Base-by-base conservation (phyloP, 2,113 vertebrate genomes). In the Anarrhichthys ocellatus region DNA sequence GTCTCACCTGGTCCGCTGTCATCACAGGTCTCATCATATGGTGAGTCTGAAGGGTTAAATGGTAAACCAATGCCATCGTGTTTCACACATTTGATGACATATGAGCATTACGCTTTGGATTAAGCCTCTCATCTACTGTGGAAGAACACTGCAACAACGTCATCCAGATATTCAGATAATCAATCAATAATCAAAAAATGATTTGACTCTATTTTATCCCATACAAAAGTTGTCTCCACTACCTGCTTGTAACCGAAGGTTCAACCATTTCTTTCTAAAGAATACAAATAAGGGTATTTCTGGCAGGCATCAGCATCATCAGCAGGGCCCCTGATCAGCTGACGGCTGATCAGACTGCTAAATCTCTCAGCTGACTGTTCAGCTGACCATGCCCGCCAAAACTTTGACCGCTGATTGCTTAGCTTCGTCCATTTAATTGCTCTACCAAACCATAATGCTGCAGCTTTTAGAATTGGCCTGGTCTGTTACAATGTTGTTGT, bases 21-120 rank as follows among this genome's bases (percentile, higher is more conserved):
- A 88, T 95, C 14, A 95, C 97, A 0, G 97, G 97, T 46, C 96
- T 99, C 48, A 2, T 97, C 85, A 96, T 98, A 93, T 99, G 98
- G 98, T 99, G 90, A 97, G 95, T 94, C 11, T 40, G 5, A 54
- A 17, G 9, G 13, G 20, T 52, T 8, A n/a, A 1, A 44, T 3
- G 20, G 8, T 18, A 29, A 32, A 65, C 38, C 46, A 29, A 38
- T 17, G 6, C 2, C 9, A 6, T 15, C 46, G 22, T 32, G 46
- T 42, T 20, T 29, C 7, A 42, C 24, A 48, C 20, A 24, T 17
- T 22, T 13, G 7, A 64, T 29, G 17, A 32, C 50, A 44, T 11
- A 40, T 11, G 15, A 40, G 4, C 6, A 29, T 59, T n/a, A 44
- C 17, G 7, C 27, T 7, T 64, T 6, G 6, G 29, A 58, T 58